Base-by-base conservation (phyloP, 2,797 vertebrate genomes). In the Microtus agrestis region DNA sequence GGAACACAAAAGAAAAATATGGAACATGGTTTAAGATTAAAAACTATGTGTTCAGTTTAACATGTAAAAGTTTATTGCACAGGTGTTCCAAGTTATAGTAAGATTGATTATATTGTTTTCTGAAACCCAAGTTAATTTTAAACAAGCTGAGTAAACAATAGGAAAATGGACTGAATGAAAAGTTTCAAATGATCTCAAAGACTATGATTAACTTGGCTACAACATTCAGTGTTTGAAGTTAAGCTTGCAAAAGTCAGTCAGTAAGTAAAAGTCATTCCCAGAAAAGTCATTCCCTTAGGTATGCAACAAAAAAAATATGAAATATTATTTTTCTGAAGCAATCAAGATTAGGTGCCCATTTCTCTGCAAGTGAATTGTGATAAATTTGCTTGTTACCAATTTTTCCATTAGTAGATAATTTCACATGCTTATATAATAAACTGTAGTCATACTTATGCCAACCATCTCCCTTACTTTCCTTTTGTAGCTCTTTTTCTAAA, bases 271-370 rank as follows among this genome's bases (percentile, higher is more conserved):
- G 51, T 29, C 25, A 40, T 82, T 61, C 14, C n/a, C 25, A 65
- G 63, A 43, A 82, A 82, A 43, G 56, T 19, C 27, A 40, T 82
- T 63, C 14, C 25, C 25, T 43, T 43, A 82, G 4, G 25, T 29
- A 43, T 82, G 40, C 15, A 91, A 82, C 23, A 86, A 81, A 67
- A 54, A 89, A 65, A 6, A 95, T 15, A 79, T 48, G 34, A 17
- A 91, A 85, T 63, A 29, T 78, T 79, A 5, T 86, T 95, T 87
- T 10, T 78, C n/a, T 89, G 40, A 48, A 87, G 21, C 15, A 91
- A 8, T 1, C 31, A 29, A 40, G 48, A 46, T 5, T 43, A 92
- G 7, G 21, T 88, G 3, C 40, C 43, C 15, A 79, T 87, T 92
- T 95, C 88, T 51, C 2, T 91, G 43, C 25, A 19, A 19, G 27